A percentile compares a stretch with the other conserved stretches of the same genome.
Conservation (phyloP, 1,140 invertebrate genomes). For the Melanaphis sacchari region DNA sequence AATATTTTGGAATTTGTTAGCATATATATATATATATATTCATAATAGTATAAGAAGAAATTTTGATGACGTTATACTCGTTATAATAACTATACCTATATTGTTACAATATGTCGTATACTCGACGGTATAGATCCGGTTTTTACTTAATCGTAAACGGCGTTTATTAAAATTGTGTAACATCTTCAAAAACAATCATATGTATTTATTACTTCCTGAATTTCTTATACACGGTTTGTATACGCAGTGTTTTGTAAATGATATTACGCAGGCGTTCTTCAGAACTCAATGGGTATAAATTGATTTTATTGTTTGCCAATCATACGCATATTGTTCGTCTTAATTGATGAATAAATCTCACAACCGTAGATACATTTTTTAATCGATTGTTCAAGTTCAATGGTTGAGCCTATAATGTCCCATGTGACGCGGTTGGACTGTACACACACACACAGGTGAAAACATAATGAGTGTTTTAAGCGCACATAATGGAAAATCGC, state of each 20-base stretch:
- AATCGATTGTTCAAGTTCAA: neutral
- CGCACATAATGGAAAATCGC: neutral
- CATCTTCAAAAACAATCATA: neutral
- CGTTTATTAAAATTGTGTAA: neutral
- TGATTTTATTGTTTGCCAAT: constrained; percentile 10
- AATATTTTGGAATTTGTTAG: neutral
- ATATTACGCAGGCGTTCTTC: neutral
- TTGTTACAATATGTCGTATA: neutral
- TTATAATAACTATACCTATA: neutral
- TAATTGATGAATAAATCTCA: neutral
- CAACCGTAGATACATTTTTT: neutral
- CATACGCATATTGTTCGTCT: neutral
- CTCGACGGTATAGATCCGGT: neutral
- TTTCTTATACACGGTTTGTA: neutral
- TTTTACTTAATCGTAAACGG: neutral
- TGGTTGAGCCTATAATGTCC: neutral
- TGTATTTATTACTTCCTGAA: neutral
- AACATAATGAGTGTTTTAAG: neutral
- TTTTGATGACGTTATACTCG: neutral
- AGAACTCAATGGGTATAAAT: neutral
- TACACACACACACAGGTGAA: neutral
- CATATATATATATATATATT: neutral
- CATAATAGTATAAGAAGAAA: neutral
- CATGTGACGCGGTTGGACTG: neutral
- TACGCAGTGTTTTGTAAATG: neutral